Percentiles rank a stretch among this genome's conserved stretches.
These are phyloP conservation scores for Petrocephalus microphthalmus DNA, from an alignment of 2,113 vertebrate species.

Conservation along the genomic window DNA sequence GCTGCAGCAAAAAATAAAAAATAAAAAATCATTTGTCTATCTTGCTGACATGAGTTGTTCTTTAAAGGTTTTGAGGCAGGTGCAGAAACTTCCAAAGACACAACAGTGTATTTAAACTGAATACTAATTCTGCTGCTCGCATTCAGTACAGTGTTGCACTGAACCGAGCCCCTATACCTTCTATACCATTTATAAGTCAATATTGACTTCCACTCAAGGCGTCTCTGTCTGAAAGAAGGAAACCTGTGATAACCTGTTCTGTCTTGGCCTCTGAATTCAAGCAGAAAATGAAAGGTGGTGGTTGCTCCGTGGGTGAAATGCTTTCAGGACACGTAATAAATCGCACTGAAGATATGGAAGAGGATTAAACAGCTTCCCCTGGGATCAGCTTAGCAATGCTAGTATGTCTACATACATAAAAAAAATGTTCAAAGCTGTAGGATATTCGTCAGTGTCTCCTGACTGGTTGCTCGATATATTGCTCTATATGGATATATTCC, in stretches of 20 bases:
- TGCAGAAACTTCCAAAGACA: not conserved
- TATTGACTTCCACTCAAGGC: not conserved
- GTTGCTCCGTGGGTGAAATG: not conserved
- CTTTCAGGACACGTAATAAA: not conserved
- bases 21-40: not conserved
- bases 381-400: not conserved
- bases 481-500: not conserved
- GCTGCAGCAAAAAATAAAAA: not conserved
- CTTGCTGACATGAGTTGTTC: not conserved
- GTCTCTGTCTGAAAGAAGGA: not conserved
- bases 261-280: not conserved
- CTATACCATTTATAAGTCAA: not conserved
- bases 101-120: not conserved
- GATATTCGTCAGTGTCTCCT: not conserved
- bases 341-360: not conserved
- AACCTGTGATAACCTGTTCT: not conserved
- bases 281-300: not conserved
- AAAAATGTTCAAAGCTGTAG: not conserved
- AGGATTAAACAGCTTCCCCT: not conserved
- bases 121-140: not conserved
- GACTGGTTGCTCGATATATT: not conserved
- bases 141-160: not conserved
- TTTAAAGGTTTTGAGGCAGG: not conserved
- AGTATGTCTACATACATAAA: not conserved
- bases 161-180: not conserved